Conservation (phyloP, 2,888 invertebrate species). For the Eupelmus urozonus region DNA sequence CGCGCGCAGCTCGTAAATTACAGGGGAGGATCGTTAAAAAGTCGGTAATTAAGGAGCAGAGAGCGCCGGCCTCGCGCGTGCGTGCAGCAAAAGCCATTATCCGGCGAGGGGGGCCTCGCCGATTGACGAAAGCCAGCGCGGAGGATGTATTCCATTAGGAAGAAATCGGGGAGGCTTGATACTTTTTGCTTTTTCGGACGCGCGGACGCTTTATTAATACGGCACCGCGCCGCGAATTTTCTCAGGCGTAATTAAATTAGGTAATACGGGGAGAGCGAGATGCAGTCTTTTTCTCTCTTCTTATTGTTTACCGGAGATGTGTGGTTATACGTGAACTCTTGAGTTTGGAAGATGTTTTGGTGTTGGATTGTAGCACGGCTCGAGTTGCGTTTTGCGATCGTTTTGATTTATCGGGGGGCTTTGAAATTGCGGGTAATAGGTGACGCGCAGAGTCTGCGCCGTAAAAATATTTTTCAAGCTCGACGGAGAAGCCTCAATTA, state of each 20-base stretch:
- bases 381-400: constrained; percentile 9
- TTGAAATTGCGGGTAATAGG: background rate
- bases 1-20: constrained; percentile 59
- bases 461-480: too few species aligned
- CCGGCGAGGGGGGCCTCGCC: background rate
- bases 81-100: constrained; percentile 59
- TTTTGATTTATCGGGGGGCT: constrained; percentile 8
- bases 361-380: constrained; percentile 20
- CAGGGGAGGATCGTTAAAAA: constrained; percentile 58
- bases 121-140: constrained; percentile 46
- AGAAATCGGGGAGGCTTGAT: background rate
- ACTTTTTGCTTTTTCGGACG: too few species aligned
- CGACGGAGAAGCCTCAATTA: too few species aligned
- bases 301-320: too few species aligned
- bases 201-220: constrained; percentile 18
- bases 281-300: too few species aligned
- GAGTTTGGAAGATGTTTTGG: background rate
- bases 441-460: too few species aligned
- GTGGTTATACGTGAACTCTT: too few species aligned
- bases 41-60: constrained; percentile 57
- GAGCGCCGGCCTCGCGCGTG: constrained; percentile 30
- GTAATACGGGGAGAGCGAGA: constrained; percentile 8
- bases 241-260: constrained; percentile 48
- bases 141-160: constrained; percentile 21
- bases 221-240: constrained; percentile 3